Evolutionary conservation across 2,797 vertebrate genomes (phyloP), one percentile per base, ranked within the genome.

Genomic region (Sardinella longiceps): DNA sequence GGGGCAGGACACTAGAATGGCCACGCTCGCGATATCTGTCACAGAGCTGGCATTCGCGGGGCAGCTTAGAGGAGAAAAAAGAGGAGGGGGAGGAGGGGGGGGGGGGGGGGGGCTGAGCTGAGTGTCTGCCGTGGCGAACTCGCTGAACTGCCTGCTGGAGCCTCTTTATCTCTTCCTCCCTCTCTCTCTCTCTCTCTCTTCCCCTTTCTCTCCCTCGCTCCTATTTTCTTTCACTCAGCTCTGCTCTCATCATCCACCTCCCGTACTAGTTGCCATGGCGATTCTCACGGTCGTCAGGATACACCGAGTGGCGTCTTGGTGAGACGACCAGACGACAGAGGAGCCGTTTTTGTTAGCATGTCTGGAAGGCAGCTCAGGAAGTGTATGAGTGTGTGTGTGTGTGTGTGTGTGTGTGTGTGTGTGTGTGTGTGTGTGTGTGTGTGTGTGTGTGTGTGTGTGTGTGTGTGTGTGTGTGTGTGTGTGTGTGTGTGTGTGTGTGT

Each of bases 271-370:
- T 89, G 84, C 84, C 83, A 89, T n/a, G 86, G 87, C 74, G 82
- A 90, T 89, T 84, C 85, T 85, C 86, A 88, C 85, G 81, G 88
- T 84, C 84, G 86, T 88, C 85, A 84, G 48, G 50, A 81, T 74
- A 82, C 85, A 82, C 84, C 80, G 39, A 83, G 66, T 82, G 66
- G 84, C 83, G 90, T 85, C 89, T 85, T 86, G 23, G 37, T 84
- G 83, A 82, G 88, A 88, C 74, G 82, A 87, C 86, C n/a, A 88
- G 88, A 86, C 89, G 83, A 87, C 83, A 82, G 56, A 60, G 50
- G 82, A 88, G 82, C 81, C 33, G 81, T 87, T 87, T 87, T 82
- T 82, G 84, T 87, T 81, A 77, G 11, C 39, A 50, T 45, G 66
- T 39, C 82, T 84, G 12, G 15, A 58, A 43, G 53, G n/a, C 53